phyloP scores from a whole-genome alignment of 2,888 invertebrate genomes.

The Xylophagus ater region DNA sequence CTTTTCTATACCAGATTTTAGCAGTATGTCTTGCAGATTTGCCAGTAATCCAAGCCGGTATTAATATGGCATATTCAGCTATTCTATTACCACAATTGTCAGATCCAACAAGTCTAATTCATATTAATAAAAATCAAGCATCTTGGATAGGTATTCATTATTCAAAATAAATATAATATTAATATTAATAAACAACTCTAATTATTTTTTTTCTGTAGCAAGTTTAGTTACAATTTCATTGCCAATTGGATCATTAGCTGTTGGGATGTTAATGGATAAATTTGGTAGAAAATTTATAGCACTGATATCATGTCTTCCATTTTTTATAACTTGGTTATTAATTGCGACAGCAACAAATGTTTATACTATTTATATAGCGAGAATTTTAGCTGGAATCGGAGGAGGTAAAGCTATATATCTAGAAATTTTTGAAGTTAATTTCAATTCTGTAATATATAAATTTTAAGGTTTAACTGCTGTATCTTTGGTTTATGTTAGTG shows the following conservation, averaged over 20 bases:
- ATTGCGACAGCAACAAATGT: slow-evolving; percentile 38
- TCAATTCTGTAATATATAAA: background rate
- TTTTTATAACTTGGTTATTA: slow-evolving; percentile 41
- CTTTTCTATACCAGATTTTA: slow-evolving; percentile 29
- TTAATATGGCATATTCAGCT: slow-evolving; percentile 48
- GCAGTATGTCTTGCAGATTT: slow-evolving; percentile 40
- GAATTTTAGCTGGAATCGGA: slow-evolving; percentile 44
- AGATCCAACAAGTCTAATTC: slow-evolving; percentile 31
- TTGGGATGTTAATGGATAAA: slow-evolving; percentile 46
- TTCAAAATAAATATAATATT: slow-evolving; percentile 14
- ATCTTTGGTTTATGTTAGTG: slow-evolving; percentile 46
- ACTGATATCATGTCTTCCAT: slow-evolving; percentile 38
- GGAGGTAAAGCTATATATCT: slow-evolving; percentile 30
- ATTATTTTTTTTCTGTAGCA: slow-evolving; percentile 32
- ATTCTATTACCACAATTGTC: slow-evolving; percentile 43
- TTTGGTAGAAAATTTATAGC: slow-evolving; percentile 43
- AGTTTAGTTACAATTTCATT: slow-evolving; percentile 45
- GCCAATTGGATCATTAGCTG: slow-evolving; percentile 43
- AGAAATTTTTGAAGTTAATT: background rate
- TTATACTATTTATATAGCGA: slow-evolving; percentile 40
- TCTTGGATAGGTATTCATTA: slow-evolving; percentile 49
- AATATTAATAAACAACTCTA: too few relatives aligned
- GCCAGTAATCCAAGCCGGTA: slow-evolving; percentile 45
- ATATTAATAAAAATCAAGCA: slow-evolving; percentile 39
- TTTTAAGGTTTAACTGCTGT: slow-evolving; percentile 43